Conservation (phyloP, 2,888 invertebrate species). For the Myopa testacea region DNA sequence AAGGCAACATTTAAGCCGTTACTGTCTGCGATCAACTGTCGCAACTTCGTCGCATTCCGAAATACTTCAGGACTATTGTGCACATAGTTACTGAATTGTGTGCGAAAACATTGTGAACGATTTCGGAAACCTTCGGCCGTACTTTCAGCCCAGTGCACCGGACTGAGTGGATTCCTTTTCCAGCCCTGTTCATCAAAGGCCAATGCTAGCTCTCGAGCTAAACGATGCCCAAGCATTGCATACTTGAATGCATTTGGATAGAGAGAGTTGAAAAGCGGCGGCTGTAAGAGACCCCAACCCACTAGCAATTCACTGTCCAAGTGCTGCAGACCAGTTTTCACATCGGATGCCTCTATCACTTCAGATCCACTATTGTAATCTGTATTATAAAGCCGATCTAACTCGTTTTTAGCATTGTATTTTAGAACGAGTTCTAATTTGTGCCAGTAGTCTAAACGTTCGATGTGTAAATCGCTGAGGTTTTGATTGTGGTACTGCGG, state of each 20-base stretch:
- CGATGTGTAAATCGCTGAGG: slow-evolving; percentile 50
- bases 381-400: slow-evolving; percentile 50
- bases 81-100: slow-evolving; percentile 58
- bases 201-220: slow-evolving; percentile 55
- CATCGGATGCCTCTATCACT: slow-evolving; percentile 54
- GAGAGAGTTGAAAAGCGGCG: slow-evolving; percentile 57
- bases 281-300: slow-evolving; percentile 60
- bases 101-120: slow-evolving; percentile 58
- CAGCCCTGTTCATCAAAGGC: slow-evolving; percentile 61
- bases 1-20: slow-evolving; percentile 62
- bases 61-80: slow-evolving; percentile 55
- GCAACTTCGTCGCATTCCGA: slow-evolving; percentile 54
- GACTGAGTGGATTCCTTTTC: slow-evolving; percentile 53
- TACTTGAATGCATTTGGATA: slow-evolving; percentile 59
- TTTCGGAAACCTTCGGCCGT: slow-evolving; percentile 53
- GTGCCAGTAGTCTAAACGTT: slow-evolving; percentile 55
- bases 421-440: slow-evolving; percentile 51
- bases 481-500: slow-evolving; percentile 55
- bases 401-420: slow-evolving; percentile 52
- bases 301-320: slow-evolving; percentile 53
- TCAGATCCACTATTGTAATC: slow-evolving; percentile 36
- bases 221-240: slow-evolving; percentile 54
- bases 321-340: slow-evolving; percentile 51
- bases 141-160: slow-evolving; percentile 52
- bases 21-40: slow-evolving; percentile 57